These are phyloP conservation scores for Tanytarsus gracilentus DNA, from an alignment of 2,888 invertebrate genomes.

Conservation along the genomic window DNA sequence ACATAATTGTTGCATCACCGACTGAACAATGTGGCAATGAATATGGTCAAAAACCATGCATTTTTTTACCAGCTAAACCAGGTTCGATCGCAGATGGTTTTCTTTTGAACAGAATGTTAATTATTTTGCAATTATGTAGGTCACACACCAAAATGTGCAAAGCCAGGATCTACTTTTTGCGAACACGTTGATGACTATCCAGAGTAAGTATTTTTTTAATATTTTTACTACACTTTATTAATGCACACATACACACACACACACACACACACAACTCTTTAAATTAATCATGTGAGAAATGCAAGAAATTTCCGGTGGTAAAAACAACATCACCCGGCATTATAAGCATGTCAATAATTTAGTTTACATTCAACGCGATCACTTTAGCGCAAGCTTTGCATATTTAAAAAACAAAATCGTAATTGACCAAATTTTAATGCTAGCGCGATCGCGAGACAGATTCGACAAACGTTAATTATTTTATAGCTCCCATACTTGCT, in stretches of 20 bases:
- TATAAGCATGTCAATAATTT: too few species aligned
- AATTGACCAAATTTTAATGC: too few species aligned
- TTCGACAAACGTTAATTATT: too few species aligned
- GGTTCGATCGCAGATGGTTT: too few species aligned
- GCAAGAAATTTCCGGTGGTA: not conserved
- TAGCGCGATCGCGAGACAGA: too few species aligned
- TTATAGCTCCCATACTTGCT: too few species aligned
- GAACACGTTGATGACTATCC: constrained; percentile 8
- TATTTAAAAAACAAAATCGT: too few species aligned
- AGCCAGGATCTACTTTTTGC: constrained; percentile 17
- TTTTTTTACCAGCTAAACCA: constrained; percentile 4
- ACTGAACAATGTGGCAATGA: not conserved
- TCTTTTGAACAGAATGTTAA: too few species aligned
- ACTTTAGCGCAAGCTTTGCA: too few species aligned
- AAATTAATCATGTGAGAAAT: not conserved
- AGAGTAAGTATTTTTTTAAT: not conserved
- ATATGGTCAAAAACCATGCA: not conserved
- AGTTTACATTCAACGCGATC: too few species aligned
- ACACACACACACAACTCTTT: not conserved
- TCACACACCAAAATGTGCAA: constrained; percentile 10
- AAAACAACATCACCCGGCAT: too few species aligned
- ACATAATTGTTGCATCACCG: not conserved
- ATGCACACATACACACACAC: not conserved
- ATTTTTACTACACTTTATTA: not conserved
- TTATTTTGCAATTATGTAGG: too few species aligned